These are phyloP conservation scores for Laodelphax striatellus DNA, from an alignment of 1,140 invertebrate species.

Conservation along the genomic window DNA sequence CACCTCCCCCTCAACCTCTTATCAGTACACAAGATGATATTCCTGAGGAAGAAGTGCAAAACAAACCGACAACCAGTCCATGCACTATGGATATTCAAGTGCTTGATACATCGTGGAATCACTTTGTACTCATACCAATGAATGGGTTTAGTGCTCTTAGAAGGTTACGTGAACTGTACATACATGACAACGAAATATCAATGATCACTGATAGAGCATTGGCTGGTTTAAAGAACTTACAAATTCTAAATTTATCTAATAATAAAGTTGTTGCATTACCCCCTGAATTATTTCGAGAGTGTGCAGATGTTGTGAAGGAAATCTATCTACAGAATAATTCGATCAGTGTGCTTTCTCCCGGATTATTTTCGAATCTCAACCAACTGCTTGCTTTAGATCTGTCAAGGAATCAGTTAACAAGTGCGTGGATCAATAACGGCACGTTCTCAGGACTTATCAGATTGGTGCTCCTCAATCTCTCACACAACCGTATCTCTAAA, in stretches of 20 bases:
- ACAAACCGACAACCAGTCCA: constrained; percentile 31
- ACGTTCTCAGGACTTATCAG: constrained; percentile 79
- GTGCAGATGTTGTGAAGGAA: constrained; percentile 64
- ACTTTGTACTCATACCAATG: constrained; percentile 65
- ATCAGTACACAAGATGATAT: constrained; percentile 25
- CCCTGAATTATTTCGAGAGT: constrained; percentile 68
- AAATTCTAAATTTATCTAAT: constrained; percentile 71
- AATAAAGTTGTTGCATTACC: constrained; percentile 81
- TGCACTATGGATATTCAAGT: constrained; percentile 70
- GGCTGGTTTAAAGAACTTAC: constrained; percentile 59
- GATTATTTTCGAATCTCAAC: constrained; percentile 69
- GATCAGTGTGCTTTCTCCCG: constrained; percentile 64
- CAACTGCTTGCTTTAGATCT: constrained; percentile 76
- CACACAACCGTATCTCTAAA: constrained; percentile 68
- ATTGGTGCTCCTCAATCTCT: constrained; percentile 72
- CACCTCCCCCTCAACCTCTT: constrained; percentile 30
- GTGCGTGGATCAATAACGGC: constrained; percentile 64
- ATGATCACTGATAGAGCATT: constrained; percentile 73
- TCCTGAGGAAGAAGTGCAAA: constrained; percentile 19
- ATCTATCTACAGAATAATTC: constrained; percentile 82
- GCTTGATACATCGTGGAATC: constrained; percentile 73
- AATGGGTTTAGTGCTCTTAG: constrained; percentile 65
- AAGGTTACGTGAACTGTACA: constrained; percentile 59
- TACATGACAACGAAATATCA: constrained; percentile 75
- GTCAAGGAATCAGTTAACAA: constrained; percentile 75